Evolutionary conservation across 2,113 vertebrate species (phyloP), one percentile per base, ranked within the genome.

Genomic region (Shinisaurus crocodilurus): DNA sequence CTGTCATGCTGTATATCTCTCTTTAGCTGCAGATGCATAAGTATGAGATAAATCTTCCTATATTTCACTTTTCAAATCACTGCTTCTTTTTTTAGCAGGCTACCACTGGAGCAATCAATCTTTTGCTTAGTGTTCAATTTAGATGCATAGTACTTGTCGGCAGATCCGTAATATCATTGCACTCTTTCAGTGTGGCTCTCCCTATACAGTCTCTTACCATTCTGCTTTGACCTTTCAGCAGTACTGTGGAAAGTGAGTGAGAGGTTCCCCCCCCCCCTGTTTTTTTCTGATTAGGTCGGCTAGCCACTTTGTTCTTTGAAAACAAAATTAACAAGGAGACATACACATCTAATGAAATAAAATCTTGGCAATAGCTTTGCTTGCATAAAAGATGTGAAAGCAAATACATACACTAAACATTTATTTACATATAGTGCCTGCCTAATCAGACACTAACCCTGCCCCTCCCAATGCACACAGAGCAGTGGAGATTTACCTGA

Each of bases 61-160:
- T 37, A 87, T 60, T 86, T 89, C 20, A 85, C 70, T 89, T 91
- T 89, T 85, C 74, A 93, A 90, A 93, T 85, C 13, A 69, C 50
- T 89, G 63, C 37, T 89, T 50, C 60, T 89, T 87, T 88, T 88
- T 85, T 93, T 87, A 91, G 90, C 74, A 57, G 16, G 65, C 82
- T 69, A 85, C 72, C 40, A 84, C 72, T 75, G 80, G 25, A 48
- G 23, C 43, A 88, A 91, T 88, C 90, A 90, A 87, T 91, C 90
- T 89, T 15, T n/a, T 34, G 63, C 75, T 91, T 83, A 88, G 50
- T 9, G 86, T 40, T 81, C 88, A 88, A 69, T 92, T 69, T 86
- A 88, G 81, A 87, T 93, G 13, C 82, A 81, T 72, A 81, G 69
- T 77, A 75, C 69, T 89, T 90, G 74, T 75, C 90, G 88, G 32